A percentile compares a stretch with the other conserved stretches of the same genome.
Conservation (phyloP, 2,797 vertebrate genomes). For the Eulemur coronatus region DNA sequence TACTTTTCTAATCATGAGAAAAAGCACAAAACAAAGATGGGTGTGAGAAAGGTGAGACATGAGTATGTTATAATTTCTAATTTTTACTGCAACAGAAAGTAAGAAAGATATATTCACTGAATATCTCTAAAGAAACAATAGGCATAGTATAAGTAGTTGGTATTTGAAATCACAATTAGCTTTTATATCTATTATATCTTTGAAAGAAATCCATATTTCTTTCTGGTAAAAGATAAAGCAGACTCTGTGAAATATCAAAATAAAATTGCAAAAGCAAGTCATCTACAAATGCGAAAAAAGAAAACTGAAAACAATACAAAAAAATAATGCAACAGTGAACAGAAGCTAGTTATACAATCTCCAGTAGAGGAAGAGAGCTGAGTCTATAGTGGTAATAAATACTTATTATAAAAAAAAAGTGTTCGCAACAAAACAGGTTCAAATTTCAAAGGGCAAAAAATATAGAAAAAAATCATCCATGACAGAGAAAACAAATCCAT, state of each 20-base stretch:
- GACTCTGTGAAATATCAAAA: background rate
- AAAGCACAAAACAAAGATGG: conserved; percentile 21
- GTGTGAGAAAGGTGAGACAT: background rate
- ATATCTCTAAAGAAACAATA: background rate
- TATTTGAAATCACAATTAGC: background rate
- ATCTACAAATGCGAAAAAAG: background rate
- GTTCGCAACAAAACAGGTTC: background rate
- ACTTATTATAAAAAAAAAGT: background rate
- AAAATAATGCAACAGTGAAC: background rate
- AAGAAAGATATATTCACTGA: background rate
- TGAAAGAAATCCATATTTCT: background rate
- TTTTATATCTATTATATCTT: conserved; percentile 2
- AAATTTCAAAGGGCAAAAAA: conserved; percentile 15
- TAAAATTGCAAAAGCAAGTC: background rate
- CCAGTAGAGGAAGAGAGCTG: background rate
- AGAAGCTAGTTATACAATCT: background rate
- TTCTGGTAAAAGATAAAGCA: background rate
- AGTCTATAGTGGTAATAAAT: background rate
- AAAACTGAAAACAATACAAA: background rate
- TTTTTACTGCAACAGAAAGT: conserved; percentile 16
- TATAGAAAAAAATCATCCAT: background rate
- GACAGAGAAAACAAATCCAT: background rate
- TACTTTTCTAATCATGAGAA: conserved; percentile 45
- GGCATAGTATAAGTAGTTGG: background rate
- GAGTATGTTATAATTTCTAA: background rate